These are phyloP conservation scores for Anolis sagrei DNA, from an alignment of 2,113 vertebrate species.

Conservation along the genomic window DNA sequence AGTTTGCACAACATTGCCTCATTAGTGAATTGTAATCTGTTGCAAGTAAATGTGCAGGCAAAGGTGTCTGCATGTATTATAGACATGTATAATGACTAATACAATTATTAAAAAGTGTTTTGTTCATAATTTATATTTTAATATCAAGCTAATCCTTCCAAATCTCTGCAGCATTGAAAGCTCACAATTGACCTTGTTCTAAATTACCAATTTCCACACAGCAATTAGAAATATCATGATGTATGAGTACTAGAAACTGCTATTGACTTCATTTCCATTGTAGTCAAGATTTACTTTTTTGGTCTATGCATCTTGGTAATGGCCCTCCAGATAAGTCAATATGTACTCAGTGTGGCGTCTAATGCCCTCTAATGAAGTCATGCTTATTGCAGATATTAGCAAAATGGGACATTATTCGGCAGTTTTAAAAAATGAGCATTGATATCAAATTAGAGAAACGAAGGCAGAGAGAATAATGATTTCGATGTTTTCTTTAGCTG, in stretches of 20 bases:
- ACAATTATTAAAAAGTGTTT: not conserved
- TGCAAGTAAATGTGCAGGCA: too few species aligned
- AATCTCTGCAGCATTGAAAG: not conserved
- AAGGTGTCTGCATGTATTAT: too few species aligned
- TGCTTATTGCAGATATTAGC: constrained; percentile 49
- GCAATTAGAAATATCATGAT: constrained; percentile 35
- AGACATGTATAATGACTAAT: too few species aligned
- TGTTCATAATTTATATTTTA: not conserved
- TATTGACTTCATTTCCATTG: constrained; percentile 60
- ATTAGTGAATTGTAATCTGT: too few species aligned
- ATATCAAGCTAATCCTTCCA: constrained; percentile 1
- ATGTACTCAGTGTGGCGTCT: constrained; percentile 36
- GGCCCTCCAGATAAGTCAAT: constrained; percentile 30
- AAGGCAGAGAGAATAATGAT: constrained; percentile 25
- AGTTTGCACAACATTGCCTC: too few species aligned
- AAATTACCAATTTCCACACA: constrained; percentile 3
- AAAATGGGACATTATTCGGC: not conserved
- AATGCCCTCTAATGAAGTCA: constrained; percentile 54
- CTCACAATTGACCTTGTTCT: fast-evolving
- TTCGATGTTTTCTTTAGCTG: not conserved
- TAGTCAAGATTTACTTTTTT: constrained; percentile 42
- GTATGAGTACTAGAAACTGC: constrained; percentile 31
- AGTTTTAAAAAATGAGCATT: constrained; percentile 42
- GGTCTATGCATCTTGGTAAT: constrained; percentile 56
- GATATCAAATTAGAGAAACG: constrained; percentile 23